Evolutionary conservation across 2,113 vertebrate genomes (phyloP).

Genomic region (Ophthalmolycus amberensis): DNA sequence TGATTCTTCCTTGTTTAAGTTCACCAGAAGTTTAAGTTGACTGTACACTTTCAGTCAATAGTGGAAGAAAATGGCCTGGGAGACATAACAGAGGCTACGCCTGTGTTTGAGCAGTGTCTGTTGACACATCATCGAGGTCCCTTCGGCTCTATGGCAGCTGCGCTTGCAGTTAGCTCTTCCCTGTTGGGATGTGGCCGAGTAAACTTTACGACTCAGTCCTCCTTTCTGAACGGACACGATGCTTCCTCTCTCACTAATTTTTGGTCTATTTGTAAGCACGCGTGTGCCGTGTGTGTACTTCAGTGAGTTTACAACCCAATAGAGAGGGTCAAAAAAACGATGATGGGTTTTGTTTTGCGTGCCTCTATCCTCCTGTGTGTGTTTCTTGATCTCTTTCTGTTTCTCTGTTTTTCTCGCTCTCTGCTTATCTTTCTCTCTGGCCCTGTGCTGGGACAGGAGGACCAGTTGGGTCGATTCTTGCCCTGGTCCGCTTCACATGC

Average conservation of each 20-base stretch:
- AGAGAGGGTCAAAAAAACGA: conserved; percentile 22
- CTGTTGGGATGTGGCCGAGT: conserved; percentile 58
- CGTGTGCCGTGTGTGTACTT: conserved; percentile 2
- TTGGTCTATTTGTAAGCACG: conserved; percentile 9
- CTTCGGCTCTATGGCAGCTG: conserved; percentile 57
- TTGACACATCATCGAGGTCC: conserved; percentile 63
- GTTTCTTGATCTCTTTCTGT: conserved; percentile 10
- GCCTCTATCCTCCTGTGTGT: conserved; percentile 37
- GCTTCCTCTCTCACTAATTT: conserved; percentile 42
- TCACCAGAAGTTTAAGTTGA: conserved; percentile 37
- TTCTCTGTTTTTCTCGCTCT: not conserved
- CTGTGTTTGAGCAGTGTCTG: conserved; percentile 58
- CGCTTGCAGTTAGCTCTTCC: conserved; percentile 43
- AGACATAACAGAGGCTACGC: conserved; percentile 32
- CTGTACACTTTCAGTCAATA: conserved; percentile 30
- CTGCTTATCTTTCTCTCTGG: conserved; percentile 22
- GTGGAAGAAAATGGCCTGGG: conserved; percentile 33
- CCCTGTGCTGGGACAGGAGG: conserved; percentile 25
- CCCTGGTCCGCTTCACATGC: conserved; percentile 16
- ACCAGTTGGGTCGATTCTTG: conserved; percentile 37
- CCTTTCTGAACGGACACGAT: conserved; percentile 52
- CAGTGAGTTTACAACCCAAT: conserved; percentile 14
- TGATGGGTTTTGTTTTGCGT: conserved; percentile 42
- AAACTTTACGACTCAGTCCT: conserved; percentile 66
- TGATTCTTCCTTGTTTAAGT: conserved; percentile 3